Conservation (phyloP, 2,113 vertebrate species). For the Antidorcas marsupialis region DNA sequence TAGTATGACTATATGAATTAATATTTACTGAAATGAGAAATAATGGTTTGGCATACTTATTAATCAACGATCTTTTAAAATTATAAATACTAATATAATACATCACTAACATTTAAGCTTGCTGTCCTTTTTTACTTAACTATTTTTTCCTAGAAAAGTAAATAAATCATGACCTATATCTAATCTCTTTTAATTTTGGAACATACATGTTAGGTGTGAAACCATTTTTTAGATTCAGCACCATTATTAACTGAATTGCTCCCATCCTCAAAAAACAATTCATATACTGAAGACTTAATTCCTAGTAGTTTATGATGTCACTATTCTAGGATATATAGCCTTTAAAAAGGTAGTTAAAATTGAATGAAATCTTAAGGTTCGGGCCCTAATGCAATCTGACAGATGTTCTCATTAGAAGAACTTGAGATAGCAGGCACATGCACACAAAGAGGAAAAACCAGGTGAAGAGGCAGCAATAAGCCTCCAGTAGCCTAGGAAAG, state of each 20-base stretch:
- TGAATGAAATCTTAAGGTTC: neutral
- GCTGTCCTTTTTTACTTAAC: neutral
- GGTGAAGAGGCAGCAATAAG: neutral
- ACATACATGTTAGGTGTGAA: neutral
- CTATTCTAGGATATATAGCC: neutral
- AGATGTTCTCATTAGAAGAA: neutral
- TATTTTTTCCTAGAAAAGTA: neutral
- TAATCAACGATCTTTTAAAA: neutral
- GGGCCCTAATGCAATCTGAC: too few species aligned
- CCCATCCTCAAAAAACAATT: neutral
- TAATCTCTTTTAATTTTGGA: neutral
- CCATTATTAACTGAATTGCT: neutral
- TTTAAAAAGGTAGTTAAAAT: neutral
- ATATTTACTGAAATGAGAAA: neutral
- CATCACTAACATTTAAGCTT: neutral
- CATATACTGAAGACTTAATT: neutral
- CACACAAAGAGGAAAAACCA: neutral
- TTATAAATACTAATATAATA: neutral
- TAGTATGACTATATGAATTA: neutral
- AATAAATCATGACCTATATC: neutral
- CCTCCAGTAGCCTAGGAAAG: too few species aligned
- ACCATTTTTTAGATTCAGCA: neutral
- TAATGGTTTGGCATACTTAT: neutral
- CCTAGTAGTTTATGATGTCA: neutral
- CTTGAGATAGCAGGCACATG: accelerated